Percentiles rank a stretch among this genome's conserved stretches.
phyloP scores from a whole-genome alignment of 2,888 invertebrate species.

The Drosophila siamana region DNA sequence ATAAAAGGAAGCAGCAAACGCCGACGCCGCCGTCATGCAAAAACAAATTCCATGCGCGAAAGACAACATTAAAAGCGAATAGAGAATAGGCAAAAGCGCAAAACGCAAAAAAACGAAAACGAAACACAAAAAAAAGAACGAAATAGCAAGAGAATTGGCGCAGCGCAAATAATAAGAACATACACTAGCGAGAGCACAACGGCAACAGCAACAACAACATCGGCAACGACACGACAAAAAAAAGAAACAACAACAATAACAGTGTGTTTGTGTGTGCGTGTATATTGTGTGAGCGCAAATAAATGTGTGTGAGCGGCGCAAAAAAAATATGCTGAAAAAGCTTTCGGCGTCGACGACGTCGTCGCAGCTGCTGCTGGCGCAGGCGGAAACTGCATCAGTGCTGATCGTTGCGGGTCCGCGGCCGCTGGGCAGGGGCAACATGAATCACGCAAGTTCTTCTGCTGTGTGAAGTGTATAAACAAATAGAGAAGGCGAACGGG shows the following conservation, averaged over 20 bases:
- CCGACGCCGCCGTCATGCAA: conserved; percentile 44
- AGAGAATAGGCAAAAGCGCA: conserved; percentile 55
- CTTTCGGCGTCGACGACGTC: conserved; percentile 52
- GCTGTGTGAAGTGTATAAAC: conserved; percentile 60
- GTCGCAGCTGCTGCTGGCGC: conserved; percentile 66
- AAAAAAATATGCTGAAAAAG: conserved; percentile 75
- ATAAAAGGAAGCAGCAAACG: conserved; percentile 55
- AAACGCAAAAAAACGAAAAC: conserved; percentile 36
- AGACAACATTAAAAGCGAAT: conserved; percentile 62
- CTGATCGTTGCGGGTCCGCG: conserved; percentile 35
- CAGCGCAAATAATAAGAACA: conserved; percentile 70
- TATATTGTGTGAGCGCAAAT: conserved; percentile 20
- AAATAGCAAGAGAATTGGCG: conserved; percentile 62
- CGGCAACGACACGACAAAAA: conserved; percentile 10
- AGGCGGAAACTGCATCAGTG: conserved; percentile 76
- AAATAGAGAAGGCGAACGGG: conserved; percentile 59
- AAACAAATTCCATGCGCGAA: conserved; percentile 59
- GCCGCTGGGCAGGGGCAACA: conserved; percentile 41
- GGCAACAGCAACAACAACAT: conserved; percentile 29
- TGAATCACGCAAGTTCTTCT: conserved; percentile 74
- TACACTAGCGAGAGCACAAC: conserved; percentile 39
- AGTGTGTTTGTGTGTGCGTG: conserved; percentile 12
- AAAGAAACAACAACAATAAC: conserved; percentile 25
- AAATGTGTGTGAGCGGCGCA: conserved; percentile 56
- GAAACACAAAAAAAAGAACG: conserved; percentile 43